Evolutionary conservation across 35 echinoderm and acorn worm species (phyloP), one percentile per base, ranked within the genome.

Genomic region (Apostichopus japonicus): DNA sequence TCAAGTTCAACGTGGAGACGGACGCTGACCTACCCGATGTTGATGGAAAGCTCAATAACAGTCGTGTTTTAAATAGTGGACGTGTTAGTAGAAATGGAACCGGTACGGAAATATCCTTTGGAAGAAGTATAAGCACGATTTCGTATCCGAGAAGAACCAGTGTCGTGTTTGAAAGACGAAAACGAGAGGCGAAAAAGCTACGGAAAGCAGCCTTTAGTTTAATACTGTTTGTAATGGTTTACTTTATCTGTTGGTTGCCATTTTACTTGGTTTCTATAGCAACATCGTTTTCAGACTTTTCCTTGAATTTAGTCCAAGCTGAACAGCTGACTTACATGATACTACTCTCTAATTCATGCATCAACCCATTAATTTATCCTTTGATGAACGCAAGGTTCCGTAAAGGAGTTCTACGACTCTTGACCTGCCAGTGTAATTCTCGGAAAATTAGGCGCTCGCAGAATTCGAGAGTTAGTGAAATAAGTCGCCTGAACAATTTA

Each of bases 301-400:
- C 79, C 8, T 55, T 83, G 8, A 83, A 83, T 55, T 83, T 44
- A 55, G 24, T 83, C 5, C 79, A 83, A 54, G 79, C 79, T 10
- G 79, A 83, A 54, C 79, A 83, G 79, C 51, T 83, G 10, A 83
- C 79, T 2, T 87, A 87, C 23, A 87, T 87, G 86, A 65, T 71
- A 58, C 11, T 87, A 62, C 56, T 87, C 8, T 87, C 57, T 56
- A 83, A 83, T 55, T 83, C 79, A 3, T 83, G 79, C 52, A 55
- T 83, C 51, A 83, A 83, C n/a, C 79, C 79, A 6, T 17, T 83
- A 15, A 83, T 83, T 53, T 83, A 83, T 83, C 79, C 79, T 83
- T 83, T 83, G 10, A 83, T 83, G 79, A 83, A 83, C 51, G 51
- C 15, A 83, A 44, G 79, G 54, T 83, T 83, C 54, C 79, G 79